These are phyloP conservation scores for Agrochola circellaris DNA, from an alignment of 2,888 invertebrate species.

Conservation along the genomic window DNA sequence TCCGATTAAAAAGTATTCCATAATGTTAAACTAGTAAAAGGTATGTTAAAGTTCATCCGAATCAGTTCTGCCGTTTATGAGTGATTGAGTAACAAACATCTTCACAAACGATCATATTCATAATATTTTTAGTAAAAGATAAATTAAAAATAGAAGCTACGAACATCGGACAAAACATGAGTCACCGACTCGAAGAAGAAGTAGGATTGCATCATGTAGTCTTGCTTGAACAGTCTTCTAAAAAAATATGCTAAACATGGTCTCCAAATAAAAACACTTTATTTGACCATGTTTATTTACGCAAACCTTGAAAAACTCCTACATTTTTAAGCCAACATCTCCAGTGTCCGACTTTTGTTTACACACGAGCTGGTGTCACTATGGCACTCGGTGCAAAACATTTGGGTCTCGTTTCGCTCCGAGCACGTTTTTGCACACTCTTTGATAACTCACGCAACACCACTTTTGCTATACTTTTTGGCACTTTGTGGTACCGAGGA, in stretches of 20 bases:
- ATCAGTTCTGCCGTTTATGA: background rate
- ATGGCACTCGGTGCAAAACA: constrained; percentile 30
- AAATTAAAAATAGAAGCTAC: too few species aligned
- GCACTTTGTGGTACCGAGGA: constrained; percentile 46
- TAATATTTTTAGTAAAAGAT: background rate
- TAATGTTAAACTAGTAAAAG: too few species aligned
- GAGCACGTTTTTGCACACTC: constrained; percentile 46
- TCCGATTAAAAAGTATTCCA: too few species aligned
- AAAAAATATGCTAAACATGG: background rate
- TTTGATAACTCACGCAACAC: constrained; percentile 56
- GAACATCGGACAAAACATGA: too few species aligned
- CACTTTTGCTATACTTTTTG: constrained; percentile 41
- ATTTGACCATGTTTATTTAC: constrained; percentile 33
- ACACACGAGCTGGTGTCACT: constrained; percentile 24
- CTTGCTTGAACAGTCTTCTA: background rate
- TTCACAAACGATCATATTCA: background rate
- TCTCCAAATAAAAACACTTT: constrained; percentile 20
- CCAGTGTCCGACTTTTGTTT: constrained; percentile 37
- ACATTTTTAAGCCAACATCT: constrained; percentile 5
- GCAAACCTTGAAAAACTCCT: constrained; percentile 25
- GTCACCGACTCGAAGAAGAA: too few species aligned
- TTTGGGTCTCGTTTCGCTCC: constrained; percentile 41
- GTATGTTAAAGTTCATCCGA: too few species aligned
- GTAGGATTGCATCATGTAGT: background rate
- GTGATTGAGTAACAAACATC: background rate